Evolutionary conservation across 2,113 vertebrate species (phyloP).

Genomic region (Sakesphorus luctuosus): DNA sequence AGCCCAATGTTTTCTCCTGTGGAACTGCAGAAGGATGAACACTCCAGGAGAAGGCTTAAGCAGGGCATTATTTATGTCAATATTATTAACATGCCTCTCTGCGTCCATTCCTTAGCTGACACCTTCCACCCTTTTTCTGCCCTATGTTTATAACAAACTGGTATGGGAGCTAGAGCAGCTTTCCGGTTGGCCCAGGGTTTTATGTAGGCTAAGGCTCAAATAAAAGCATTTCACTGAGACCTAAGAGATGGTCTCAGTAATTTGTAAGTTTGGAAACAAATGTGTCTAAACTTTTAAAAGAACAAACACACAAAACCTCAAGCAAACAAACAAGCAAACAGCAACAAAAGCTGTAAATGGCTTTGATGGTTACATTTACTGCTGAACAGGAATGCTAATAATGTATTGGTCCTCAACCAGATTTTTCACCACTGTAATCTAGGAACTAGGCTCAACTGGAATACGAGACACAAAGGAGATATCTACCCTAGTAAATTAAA

Average conservation of each 20-base stretch:
- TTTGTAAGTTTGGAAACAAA: background rate
- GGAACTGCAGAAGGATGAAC: background rate
- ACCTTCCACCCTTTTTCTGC: background rate
- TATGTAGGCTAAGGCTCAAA: background rate
- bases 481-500: conserved; percentile 14
- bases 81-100: background rate
- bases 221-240: background rate
- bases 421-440: background rate
- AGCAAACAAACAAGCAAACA: background rate
- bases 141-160: background rate
- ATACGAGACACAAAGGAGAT: background rate
- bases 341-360: background rate
- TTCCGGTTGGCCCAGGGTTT: background rate
- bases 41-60: background rate
- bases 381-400: background rate
- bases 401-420: background rate
- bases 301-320: background rate
- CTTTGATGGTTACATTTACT: background rate
- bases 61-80: background rate
- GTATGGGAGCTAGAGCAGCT: background rate
- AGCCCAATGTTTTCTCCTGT: background rate
- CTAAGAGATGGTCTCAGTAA: background rate
- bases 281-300: background rate
- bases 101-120: background rate
- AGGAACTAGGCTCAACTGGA: background rate